Conservation (phyloP, 2,888 invertebrate genomes). For the Panopea generosa region DNA sequence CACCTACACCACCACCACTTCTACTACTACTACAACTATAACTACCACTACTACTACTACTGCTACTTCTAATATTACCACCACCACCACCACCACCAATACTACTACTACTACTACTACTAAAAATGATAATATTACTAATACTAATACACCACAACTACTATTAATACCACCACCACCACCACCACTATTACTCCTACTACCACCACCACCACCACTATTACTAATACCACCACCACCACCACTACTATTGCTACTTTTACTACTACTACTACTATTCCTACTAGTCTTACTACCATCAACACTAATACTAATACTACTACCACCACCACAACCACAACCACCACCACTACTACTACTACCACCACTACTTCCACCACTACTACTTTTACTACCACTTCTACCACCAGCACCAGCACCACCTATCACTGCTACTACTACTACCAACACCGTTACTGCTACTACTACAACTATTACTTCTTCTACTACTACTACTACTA, state of each 20-base stretch:
- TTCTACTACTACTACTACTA: too few species aligned
- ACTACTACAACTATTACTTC: too few species aligned
- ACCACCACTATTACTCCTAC: too few species aligned
- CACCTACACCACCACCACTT: too few species aligned
- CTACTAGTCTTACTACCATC: conserved; percentile 1
- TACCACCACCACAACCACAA: background rate
- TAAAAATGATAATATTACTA: background rate
- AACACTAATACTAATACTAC: background rate
- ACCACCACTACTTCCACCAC: background rate
- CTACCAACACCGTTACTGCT: too few species aligned
- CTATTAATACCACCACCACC: background rate
- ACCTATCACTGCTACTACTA: too few species aligned
- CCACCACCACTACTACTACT: conserved; percentile 4
- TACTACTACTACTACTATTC: background rate
- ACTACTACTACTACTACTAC: conserved; percentile 6
- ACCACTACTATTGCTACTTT: too few species aligned
- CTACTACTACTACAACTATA: background rate
- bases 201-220: too few species aligned
- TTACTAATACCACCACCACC: too few species aligned
- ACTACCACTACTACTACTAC: conserved; percentile 6
- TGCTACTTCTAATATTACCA: background rate
- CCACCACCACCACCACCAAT: background rate
- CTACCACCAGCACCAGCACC: background rate
- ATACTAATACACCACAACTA: background rate
- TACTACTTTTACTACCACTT: background rate